phyloP scores from a whole-genome alignment of 2,113 vertebrate genomes.

The Gobiocypris rarus region DNA sequence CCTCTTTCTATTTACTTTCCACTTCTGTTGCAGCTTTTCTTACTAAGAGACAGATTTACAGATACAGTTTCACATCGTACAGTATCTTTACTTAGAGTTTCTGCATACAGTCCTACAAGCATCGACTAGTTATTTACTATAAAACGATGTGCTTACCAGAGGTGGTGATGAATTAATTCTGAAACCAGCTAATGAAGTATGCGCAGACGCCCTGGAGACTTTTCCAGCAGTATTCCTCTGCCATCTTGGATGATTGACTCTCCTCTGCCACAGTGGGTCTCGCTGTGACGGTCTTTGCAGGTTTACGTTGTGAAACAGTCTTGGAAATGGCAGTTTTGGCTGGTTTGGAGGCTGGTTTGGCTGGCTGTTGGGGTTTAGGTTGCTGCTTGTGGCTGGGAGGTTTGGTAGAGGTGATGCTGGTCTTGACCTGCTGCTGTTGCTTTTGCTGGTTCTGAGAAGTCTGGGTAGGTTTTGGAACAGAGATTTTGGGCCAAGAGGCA shows the following conservation, averaged over 20 bases:
- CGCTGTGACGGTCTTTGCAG: conserved; percentile 65
- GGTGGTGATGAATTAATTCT: conserved; percentile 72
- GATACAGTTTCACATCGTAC: neutral
- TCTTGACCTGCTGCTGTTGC: conserved; percentile 50
- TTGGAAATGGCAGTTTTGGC: conserved; percentile 54
- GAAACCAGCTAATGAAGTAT: conserved; percentile 81
- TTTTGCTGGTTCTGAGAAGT: conserved; percentile 31
- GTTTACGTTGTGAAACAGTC: conserved; percentile 62
- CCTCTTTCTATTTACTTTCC: neutral
- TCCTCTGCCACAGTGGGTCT: conserved; percentile 63
- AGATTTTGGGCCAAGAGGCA: conserved; percentile 70
- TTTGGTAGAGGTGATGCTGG: conserved; percentile 17
- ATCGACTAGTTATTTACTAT: neutral
- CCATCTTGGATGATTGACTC: conserved; percentile 73
- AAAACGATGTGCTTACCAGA: conserved; percentile 11
- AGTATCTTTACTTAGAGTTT: neutral
- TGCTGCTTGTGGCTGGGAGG: neutral
- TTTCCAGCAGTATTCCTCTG: conserved; percentile 82
- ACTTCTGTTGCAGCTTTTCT: neutral
- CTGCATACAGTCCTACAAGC: neutral
- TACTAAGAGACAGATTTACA: no score
- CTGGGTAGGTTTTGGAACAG: conserved; percentile 59
- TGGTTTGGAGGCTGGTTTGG: conserved; percentile 41
- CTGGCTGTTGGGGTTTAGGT: conserved; percentile 22
- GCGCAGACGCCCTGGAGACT: conserved; percentile 80